Evolutionary conservation across 2,113 vertebrate genomes (phyloP).

Genomic region (Epinephelus cyanopodus): DNA sequence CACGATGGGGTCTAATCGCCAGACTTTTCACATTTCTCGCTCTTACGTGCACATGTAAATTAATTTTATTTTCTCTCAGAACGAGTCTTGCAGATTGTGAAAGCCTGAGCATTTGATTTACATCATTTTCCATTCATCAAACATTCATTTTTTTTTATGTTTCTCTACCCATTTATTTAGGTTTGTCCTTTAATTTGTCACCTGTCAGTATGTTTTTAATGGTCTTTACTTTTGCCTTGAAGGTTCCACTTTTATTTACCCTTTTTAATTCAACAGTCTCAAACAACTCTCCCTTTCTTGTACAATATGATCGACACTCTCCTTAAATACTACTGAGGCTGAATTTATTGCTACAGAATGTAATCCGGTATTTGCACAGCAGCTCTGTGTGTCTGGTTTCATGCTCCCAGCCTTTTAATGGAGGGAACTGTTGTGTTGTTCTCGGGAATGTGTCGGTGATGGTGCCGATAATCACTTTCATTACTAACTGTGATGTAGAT

Average conservation of each 20-base stretch:
- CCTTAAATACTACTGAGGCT: too few relatives aligned
- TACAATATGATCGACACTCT: neutral
- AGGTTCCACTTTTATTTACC: neutral
- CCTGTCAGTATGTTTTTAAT: neutral
- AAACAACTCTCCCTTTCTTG: neutral
- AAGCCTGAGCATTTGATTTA: neutral
- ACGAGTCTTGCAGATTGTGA: neutral
- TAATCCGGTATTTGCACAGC: neutral
- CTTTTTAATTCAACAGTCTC: neutral
- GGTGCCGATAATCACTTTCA: neutral
- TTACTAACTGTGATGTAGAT: neutral
- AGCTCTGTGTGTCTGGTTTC: neutral
- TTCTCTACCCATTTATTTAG: neutral
- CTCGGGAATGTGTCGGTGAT: neutral
- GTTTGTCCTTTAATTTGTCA: conserved; percentile 5
- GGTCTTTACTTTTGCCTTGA: neutral
- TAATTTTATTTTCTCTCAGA: too few relatives aligned
- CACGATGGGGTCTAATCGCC: too few relatives aligned
- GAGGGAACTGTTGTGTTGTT: neutral
- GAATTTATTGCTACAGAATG: neutral
- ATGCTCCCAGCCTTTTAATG: neutral
- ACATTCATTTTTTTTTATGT: neutral
- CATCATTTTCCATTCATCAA: neutral
- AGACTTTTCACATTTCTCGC: too few relatives aligned
- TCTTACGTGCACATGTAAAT: too few relatives aligned